These are phyloP conservation scores for Dryadula phaetusa DNA, from an alignment of 2,888 invertebrate genomes.

Conservation along the genomic window DNA sequence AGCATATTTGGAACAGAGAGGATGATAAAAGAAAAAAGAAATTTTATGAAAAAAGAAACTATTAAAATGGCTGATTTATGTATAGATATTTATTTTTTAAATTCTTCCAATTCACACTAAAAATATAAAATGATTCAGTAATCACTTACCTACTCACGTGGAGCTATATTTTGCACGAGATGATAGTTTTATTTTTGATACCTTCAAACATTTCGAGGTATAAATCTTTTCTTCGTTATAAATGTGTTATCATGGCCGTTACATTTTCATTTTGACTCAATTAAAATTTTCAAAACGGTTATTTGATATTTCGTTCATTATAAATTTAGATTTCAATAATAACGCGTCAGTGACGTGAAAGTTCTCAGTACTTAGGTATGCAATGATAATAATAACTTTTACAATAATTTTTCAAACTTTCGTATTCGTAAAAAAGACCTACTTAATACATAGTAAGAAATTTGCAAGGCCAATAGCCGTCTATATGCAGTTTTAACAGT, in stretches of 20 bases:
- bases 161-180: conserved; percentile 5
- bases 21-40: no score
- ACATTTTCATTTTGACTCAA: conserved; percentile 25
- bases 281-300: conserved; percentile 1
- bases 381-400: no score
- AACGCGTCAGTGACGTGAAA: background rate
- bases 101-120: no score
- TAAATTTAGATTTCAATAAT: conserved; percentile 7
- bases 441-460: no score
- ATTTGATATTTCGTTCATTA: conserved; percentile 3
- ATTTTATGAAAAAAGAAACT: no score
- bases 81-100: no score
- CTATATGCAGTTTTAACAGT: no score
- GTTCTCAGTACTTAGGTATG: background rate
- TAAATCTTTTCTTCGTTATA: conserved; percentile 26
- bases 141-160: conserved; percentile 13
- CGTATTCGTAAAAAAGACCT: no score
- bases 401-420: no score
- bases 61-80: no score
- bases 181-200: conserved; percentile 21
- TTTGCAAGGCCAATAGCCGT: no score
- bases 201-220: conserved; percentile 16
- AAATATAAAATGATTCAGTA: conserved; percentile 6
- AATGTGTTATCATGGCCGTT: conserved; percentile 32
- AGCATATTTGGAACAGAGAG: no score